phyloP scores from a whole-genome alignment of 2,797 vertebrate species.

The Alcedo atthis region DNA sequence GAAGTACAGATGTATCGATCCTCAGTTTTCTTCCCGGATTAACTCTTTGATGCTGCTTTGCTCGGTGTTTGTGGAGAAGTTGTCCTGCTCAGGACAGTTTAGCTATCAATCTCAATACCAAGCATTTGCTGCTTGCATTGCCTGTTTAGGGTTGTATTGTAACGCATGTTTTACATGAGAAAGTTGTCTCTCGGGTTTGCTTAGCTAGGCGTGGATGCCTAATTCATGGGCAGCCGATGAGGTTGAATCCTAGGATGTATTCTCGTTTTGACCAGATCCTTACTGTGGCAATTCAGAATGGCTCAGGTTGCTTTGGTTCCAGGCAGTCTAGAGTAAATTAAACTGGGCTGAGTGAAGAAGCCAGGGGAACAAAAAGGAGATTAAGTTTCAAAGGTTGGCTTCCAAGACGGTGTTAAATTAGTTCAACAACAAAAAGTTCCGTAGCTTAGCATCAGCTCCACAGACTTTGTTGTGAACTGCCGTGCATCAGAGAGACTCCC shows the following conservation, averaged over 20 bases:
- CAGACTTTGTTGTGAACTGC: not conserved
- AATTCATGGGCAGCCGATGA: not conserved
- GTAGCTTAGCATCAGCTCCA: not conserved
- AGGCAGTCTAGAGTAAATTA: not conserved
- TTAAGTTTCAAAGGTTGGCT: slow-evolving; percentile 18
- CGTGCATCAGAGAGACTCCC: not conserved
- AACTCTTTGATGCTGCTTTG: not conserved
- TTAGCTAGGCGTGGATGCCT: not conserved
- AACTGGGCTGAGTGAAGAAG: slow-evolving; percentile 24
- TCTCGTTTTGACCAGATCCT: not conserved
- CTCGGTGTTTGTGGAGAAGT: not conserved
- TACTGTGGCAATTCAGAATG: not conserved
- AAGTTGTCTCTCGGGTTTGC: slow-evolving; percentile 14
- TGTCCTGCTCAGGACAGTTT: not conserved
- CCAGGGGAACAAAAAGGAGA: slow-evolving; percentile 19
- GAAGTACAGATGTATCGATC: not conserved
- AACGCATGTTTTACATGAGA: not conserved
- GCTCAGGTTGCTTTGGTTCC: slow-evolving; percentile 20
- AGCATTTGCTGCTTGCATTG: not conserved
- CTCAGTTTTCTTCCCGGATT: not conserved
- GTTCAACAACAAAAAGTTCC: not conserved
- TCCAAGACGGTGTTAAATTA: slow-evolving; percentile 3
- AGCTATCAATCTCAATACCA: slow-evolving; percentile 14
- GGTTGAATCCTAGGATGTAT: not conserved
- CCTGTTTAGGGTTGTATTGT: not conserved